Conservation (phyloP, 2,888 invertebrate genomes). For the Isotomurus palustris region DNA sequence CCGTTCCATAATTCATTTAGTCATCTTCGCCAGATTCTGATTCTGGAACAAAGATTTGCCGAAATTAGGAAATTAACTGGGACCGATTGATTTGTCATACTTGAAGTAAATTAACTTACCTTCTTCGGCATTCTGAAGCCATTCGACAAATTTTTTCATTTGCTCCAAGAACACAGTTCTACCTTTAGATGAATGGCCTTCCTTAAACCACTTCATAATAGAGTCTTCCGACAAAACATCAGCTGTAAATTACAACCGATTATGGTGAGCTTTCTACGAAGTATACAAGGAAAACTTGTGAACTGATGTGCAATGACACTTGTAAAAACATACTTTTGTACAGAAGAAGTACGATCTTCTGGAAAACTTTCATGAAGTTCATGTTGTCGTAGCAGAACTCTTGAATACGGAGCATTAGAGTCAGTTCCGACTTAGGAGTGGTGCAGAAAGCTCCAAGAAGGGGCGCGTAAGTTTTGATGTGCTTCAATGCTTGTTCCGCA, state of each 20-base stretch:
- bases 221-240: constrained; percentile 93
- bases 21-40: constrained; percentile 57
- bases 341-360: constrained; percentile 91
- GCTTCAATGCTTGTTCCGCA: constrained; percentile 90
- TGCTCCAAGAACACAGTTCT: constrained; percentile 97
- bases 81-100: not conserved
- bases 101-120: constrained; percentile 50
- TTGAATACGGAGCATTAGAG: constrained; percentile 85
- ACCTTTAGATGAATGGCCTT: constrained; percentile 79
- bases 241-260: no score
- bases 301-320: not conserved
- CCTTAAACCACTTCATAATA: constrained; percentile 94
- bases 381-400: constrained; percentile 98
- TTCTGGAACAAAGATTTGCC: constrained; percentile 48
- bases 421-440: constrained; percentile 79
- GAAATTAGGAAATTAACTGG: not conserved
- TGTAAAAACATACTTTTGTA: constrained; percentile 70
- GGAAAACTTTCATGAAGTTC: constrained; percentile 98
- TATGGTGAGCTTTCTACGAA: no score
- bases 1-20: no score
- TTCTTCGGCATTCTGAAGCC: constrained; percentile 95
- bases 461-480: constrained; percentile 78
- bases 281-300: not conserved
- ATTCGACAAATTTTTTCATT: constrained; percentile 96
- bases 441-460: constrained; percentile 82